Conservation (phyloP, 1,140 invertebrate genomes). For the Antheraea mylitta region DNA sequence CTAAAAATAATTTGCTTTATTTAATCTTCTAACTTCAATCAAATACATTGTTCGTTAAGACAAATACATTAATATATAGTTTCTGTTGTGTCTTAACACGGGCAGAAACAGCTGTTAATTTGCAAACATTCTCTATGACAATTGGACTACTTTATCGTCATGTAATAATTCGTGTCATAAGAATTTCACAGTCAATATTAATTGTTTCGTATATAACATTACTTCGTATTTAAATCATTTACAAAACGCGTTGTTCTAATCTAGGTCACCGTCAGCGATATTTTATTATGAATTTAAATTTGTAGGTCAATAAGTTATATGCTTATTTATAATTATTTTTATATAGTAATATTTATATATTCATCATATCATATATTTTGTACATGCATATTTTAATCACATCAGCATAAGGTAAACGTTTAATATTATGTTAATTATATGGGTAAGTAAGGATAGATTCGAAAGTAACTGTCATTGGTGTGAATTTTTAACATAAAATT, state of each 20-base stretch:
- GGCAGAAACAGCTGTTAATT: not conserved
- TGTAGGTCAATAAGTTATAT: not conserved
- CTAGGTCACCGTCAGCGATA: not conserved
- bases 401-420: too few relatives aligned
- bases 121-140: not conserved
- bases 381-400: too few relatives aligned
- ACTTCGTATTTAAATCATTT: not conserved
- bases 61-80: not conserved
- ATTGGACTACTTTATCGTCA: not conserved
- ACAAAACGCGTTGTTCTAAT: not conserved
- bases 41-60: too few relatives aligned
- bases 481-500: too few relatives aligned
- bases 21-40: too few relatives aligned
- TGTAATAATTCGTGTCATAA: not conserved
- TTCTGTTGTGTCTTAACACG: not conserved
- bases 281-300: not conserved
- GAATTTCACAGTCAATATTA: conserved; percentile 1
- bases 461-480: too few relatives aligned
- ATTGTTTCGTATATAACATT: not conserved
- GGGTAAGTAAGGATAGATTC: too few relatives aligned
- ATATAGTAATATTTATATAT: not conserved
- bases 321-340: not conserved
- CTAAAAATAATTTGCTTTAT: too few relatives aligned
- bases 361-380: too few relatives aligned
- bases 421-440: too few relatives aligned